phyloP scores from a whole-genome alignment of 2,797 vertebrate genomes.

The Spinus olivaceus region DNA sequence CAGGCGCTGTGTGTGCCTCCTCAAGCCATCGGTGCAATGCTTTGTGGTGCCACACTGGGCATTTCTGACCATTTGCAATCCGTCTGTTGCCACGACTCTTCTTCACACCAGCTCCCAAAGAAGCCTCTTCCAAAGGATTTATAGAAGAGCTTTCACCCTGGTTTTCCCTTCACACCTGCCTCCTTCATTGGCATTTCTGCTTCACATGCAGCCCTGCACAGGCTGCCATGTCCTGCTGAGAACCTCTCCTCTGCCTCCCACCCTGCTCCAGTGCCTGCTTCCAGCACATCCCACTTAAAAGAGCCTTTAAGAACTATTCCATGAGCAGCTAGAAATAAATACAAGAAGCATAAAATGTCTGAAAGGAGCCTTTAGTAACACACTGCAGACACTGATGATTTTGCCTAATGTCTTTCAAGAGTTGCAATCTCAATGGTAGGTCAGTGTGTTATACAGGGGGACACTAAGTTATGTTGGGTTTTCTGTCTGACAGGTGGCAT shows the following conservation, averaged over 20 bases:
- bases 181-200: neutral
- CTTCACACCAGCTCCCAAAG: neutral
- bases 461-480: neutral
- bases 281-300: neutral
- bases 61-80: neutral
- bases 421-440: neutral
- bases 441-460: neutral
- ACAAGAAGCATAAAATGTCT: neutral
- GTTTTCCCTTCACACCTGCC: neutral
- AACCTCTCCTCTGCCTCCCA: neutral
- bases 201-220: neutral
- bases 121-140: neutral
- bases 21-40: neutral
- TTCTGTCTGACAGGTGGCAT: neutral
- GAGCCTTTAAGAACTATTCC: neutral
- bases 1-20: neutral
- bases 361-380: constrained; percentile 1
- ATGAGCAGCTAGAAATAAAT: neutral
- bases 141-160: neutral
- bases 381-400: neutral
- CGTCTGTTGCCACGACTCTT: neutral
- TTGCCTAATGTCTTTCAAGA: neutral
- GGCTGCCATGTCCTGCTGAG: neutral
- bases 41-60: neutral
- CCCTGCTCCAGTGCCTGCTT: neutral